phyloP scores from a whole-genome alignment of 2,113 vertebrate genomes.

The Columba janthina region DNA sequence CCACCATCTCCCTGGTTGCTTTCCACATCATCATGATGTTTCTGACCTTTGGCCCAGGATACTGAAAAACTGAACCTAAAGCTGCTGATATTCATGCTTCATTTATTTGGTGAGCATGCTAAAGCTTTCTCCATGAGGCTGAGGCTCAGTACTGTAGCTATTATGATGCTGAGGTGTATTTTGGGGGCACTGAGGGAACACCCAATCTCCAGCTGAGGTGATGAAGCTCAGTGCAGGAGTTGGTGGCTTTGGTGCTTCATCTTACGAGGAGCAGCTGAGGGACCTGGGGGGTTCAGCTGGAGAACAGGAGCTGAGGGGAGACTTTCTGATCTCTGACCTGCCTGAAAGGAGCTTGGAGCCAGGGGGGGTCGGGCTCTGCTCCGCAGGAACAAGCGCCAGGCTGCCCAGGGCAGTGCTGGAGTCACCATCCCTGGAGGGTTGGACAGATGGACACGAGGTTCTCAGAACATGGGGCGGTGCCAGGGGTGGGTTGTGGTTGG shows the following conservation, averaged over 20 bases:
- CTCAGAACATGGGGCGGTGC: too few species aligned
- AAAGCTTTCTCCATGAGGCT: not conserved
- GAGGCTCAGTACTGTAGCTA: not conserved
- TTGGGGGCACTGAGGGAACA: not conserved
- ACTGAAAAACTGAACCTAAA: not conserved
- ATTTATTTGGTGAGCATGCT: not conserved
- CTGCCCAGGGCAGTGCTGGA: too few species aligned
- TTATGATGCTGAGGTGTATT: not conserved
- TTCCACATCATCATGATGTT: accelerated
- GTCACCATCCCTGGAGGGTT: too few species aligned
- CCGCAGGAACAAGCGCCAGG: too few species aligned
- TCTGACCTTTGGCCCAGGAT: not conserved
- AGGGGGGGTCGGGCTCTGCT: too few species aligned
- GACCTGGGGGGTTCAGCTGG: too few species aligned
- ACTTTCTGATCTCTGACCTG: too few species aligned
- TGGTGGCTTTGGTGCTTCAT: not conserved
- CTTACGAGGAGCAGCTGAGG: not conserved
- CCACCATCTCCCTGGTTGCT: too few species aligned
- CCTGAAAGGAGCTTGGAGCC: too few species aligned
- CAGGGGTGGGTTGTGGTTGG: too few species aligned
- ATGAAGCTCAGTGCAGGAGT: not conserved
- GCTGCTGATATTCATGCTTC: not conserved
- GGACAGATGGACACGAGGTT: too few species aligned
- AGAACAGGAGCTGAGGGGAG: too few species aligned
- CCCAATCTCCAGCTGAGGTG: not conserved